Conservation (phyloP, 1,140 invertebrate species). For the Sweltsa coloradensis region DNA sequence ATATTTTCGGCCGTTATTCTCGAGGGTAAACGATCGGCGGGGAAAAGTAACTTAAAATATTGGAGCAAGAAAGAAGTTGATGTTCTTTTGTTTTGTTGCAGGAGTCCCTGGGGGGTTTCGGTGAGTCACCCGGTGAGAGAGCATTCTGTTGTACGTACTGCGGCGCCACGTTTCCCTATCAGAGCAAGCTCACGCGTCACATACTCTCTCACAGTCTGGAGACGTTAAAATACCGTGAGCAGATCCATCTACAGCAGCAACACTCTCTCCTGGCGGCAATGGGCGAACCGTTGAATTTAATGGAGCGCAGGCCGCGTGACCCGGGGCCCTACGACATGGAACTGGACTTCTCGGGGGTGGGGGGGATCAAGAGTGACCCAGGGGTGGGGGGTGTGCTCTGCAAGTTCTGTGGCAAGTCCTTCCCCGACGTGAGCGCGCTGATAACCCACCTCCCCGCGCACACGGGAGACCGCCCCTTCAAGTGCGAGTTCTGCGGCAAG, state of each 20-base stretch:
- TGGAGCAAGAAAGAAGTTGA: conserved; percentile 66
- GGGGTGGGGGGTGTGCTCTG: conserved; percentile 46
- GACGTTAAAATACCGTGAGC: conserved; percentile 70
- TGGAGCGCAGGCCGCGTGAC: conserved; percentile 23
- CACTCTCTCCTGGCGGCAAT: conserved; percentile 33
- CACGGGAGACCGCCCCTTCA: conserved; percentile 77
- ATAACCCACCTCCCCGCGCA: conserved; percentile 77
- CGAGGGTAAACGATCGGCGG: conserved; percentile 1
- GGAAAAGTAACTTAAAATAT: conserved; percentile 14
- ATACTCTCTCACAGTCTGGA: conserved; percentile 76
- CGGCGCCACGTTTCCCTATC: conserved; percentile 71
- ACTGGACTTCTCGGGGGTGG: conserved; percentile 24
- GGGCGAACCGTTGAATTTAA: conserved; percentile 24
- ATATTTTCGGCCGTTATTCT: conserved; percentile 8
- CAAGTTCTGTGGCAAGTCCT: conserved; percentile 82
- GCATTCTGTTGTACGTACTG: conserved; percentile 72
- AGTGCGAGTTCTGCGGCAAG: conserved; percentile 84
- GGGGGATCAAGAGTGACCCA: conserved; percentile 8
- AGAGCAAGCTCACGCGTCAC: conserved; percentile 78
- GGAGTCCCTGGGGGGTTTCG: conserved; percentile 61
- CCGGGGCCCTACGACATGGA: conserved; percentile 35
- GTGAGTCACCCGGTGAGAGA: conserved; percentile 33
- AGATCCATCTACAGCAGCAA: conserved; percentile 39
- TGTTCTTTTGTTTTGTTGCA: conserved; percentile 79
- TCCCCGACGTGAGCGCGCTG: conserved; percentile 73